These are phyloP conservation scores for Oceanodroma leucorhoa DNA, from an alignment of 2,797 vertebrate species.

Conservation along the genomic window DNA sequence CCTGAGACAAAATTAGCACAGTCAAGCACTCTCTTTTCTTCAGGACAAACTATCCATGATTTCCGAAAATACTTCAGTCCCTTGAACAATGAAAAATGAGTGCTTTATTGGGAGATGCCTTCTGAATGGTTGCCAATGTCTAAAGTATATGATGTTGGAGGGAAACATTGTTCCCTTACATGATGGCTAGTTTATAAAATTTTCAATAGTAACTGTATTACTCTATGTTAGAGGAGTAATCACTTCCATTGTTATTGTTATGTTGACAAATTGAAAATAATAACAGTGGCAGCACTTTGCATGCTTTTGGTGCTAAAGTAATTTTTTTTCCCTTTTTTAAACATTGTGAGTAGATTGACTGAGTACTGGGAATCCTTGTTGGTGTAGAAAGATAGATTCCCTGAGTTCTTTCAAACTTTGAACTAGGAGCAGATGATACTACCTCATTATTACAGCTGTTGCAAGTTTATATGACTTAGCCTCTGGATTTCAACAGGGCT, in stretches of 20 bases:
- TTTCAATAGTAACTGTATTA: not conserved
- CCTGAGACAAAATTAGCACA: not conserved
- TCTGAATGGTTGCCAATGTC: not conserved
- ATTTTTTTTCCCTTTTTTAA: not conserved
- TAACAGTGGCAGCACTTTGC: not conserved
- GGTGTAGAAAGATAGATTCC: not conserved
- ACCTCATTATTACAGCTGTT: not conserved
- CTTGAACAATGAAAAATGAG: not conserved
- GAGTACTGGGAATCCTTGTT: not conserved
- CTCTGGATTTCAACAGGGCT: not conserved
- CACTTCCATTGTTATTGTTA: not conserved
- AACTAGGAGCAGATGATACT: not conserved
- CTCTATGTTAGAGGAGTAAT: not conserved
- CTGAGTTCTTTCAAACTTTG: not conserved
- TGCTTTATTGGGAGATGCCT: constrained; percentile 17
- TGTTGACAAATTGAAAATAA: not conserved
- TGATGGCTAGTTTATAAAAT: not conserved
- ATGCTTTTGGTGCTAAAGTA: not conserved
- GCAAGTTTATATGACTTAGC: not conserved
- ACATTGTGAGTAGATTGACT: not conserved
- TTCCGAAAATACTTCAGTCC: not conserved
- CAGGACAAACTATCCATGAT: not conserved
- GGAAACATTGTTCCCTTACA: not conserved
- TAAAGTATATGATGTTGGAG: not conserved
- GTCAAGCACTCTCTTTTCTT: not conserved